phyloP scores from a whole-genome alignment of 2,888 invertebrate species.

The Furcula furcula region DNA sequence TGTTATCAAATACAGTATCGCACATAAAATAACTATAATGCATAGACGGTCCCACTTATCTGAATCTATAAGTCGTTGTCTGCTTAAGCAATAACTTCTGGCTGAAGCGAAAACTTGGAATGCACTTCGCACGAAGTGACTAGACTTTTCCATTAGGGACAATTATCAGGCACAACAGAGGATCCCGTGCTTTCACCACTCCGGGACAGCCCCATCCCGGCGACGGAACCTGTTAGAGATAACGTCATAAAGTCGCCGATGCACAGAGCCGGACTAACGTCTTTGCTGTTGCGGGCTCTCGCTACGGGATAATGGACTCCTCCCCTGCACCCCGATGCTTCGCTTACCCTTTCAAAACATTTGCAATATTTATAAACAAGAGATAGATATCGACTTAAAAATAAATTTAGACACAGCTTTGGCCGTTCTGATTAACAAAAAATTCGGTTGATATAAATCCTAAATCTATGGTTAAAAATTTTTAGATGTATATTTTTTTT shows the following conservation, averaged over 20 bases:
- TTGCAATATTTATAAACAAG: slow-evolving; percentile 30
- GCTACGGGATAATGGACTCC: slow-evolving; percentile 73
- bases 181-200: slow-evolving; percentile 63
- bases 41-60: slow-evolving; percentile 27
- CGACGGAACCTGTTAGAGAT: slow-evolving; percentile 78
- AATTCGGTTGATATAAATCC: too few species aligned
- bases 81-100: slow-evolving; percentile 70
- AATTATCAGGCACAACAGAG: slow-evolving; percentile 78
- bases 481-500: too few species aligned
- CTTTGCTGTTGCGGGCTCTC: slow-evolving; percentile 72
- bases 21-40: background rate
- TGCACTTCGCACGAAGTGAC: slow-evolving; percentile 75
- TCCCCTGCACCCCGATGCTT: slow-evolving; percentile 32
- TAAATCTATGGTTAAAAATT: too few species aligned
- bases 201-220: slow-evolving; percentile 50
- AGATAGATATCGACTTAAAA: slow-evolving; percentile 8
- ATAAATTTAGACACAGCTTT: background rate
- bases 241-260: slow-evolving; percentile 79
- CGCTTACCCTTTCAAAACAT: slow-evolving; percentile 20
- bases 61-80: slow-evolving; percentile 53
- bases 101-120: slow-evolving; percentile 74
- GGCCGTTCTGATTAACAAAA: too few species aligned
- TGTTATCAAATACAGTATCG: slow-evolving; percentile 4
- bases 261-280: slow-evolving; percentile 76
- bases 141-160: slow-evolving; percentile 80